Evolutionary conservation across 2,888 invertebrate species (phyloP), one percentile per base, ranked within the genome.

Genomic region (Acrobasis consociella): DNA sequence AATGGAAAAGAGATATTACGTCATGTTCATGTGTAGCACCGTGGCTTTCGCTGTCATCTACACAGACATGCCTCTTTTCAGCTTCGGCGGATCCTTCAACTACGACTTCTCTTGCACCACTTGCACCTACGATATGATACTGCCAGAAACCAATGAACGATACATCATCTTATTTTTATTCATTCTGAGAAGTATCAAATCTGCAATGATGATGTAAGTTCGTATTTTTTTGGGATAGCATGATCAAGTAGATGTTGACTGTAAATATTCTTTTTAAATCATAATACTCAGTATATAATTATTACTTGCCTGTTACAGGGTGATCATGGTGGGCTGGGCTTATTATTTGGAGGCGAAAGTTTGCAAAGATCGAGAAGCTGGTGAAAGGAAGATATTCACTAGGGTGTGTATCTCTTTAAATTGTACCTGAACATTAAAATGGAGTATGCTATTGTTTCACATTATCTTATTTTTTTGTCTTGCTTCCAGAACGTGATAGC

Each of bases 71-170:
- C 91, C 92, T 0, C 58, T 89, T 9, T 69, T 89, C 31, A 85
- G 89, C n/a, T 65, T 87, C 50, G 91, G 91, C 22, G 73, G 75
- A 15, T 15, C 58, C 15, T 93, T 85, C 70, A 82, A 73, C 0
- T 80, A 80, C 55, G 93, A 93, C 69, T 87, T 91, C 58, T 78
- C 86, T 9, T 93, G 93, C 58, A 76, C 81, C 11, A 76, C 78
- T 1, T 93, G 90, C 67, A 84, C 87, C 5, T 81, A 86, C 59
- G 86, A 93, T 65, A 76, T 93, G 85, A 76, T 83, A 42, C 67
- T 89, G 64, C 82, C 86, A 7, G 69, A 73, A 0, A 72, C 73
- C 10, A 85, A 80, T 83, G 76, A 81, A 64, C 82, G 73, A 67
- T 83, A 82, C 58, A 65, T 84, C 50, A 80, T 87, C 9, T 58